phyloP scores from a whole-genome alignment of 2,113 vertebrate genomes.

The Syngnathus scovelli region DNA sequence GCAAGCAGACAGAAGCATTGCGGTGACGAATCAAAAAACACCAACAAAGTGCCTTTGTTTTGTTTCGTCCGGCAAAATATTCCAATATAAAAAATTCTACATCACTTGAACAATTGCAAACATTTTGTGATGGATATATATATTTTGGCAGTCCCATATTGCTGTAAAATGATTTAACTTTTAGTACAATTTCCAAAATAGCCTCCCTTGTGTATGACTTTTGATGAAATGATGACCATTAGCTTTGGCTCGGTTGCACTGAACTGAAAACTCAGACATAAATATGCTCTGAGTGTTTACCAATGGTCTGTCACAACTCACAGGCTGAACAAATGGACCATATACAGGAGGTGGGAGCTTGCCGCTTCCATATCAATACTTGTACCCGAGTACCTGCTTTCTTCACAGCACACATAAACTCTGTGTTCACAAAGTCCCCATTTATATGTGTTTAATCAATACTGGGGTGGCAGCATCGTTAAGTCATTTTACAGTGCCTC shows the following conservation, averaged over 20 bases:
- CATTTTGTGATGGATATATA: neutral
- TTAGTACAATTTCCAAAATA: neutral
- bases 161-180: neutral
- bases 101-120: neutral
- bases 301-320: conserved; percentile 27
- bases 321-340: conserved; percentile 28
- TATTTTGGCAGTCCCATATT: neutral
- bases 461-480: conserved; percentile 11
- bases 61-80: neutral
- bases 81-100: neutral
- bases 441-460: conserved; percentile 37
- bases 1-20: conserved; percentile 13
- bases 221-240: conserved; percentile 32
- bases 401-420: conserved; percentile 22
- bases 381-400: conserved; percentile 5
- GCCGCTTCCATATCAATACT: conserved; percentile 26
- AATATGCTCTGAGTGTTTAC: conserved; percentile 30
- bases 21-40: neutral
- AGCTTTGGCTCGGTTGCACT: conserved; percentile 16
- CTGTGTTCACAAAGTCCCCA: conserved; percentile 3
- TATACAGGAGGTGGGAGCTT: conserved; percentile 14
- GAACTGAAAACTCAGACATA: conserved; percentile 15
- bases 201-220: conserved; percentile 17
- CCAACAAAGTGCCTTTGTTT: neutral
- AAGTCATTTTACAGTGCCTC: neutral